Base-by-base conservation (phyloP, 1,140 invertebrate genomes). In the Chironomus striatipennis region DNA sequence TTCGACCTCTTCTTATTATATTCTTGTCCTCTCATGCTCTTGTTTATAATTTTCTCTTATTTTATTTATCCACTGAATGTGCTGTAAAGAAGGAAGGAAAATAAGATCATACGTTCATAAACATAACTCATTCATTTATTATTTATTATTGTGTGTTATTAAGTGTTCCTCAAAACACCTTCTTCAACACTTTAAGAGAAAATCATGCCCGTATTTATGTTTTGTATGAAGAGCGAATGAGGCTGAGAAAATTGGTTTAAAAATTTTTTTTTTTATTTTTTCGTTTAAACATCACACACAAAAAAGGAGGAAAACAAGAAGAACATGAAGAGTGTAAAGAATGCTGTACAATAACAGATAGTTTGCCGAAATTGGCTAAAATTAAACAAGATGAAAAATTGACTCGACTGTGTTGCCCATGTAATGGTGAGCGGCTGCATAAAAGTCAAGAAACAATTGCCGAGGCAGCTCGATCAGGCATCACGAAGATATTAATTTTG, bases 351-450 rank as follows among this genome's bases (percentile, higher is more conserved):
- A 34, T 34, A 34, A 57, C 10, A n/a, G 47, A 57, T 57, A 12
- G 47, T 57, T 57, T 57, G 47, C 47, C 47, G 47, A 57, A 57
- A 57, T 57, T 57, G 47, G 47, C n/a, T 57, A 70, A 70, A 70
- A 70, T 70, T 70, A 70, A 70, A 70, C 65, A 70, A 70, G 65
- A 20, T 70, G 65, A 70, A 70, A 70, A 70, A 70, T 70, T 70
- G 65, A 9, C 12, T n/a, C n/a, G 20, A 7, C 18, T 70, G 65
- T 20, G 65, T 70, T 70, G 65, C 65, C 18, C 17, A 17, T 21
- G 65, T 57, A 57, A 57, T 57, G 5, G 47, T 57, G 47, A 57
- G 47, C 47, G 47, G 47, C 47, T 57, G 47, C 47, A 57, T 34
- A 15, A 57, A 57, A 15, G 12, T n/a, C 12, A 57, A 57, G 47